A percentile compares a stretch with the other conserved stretches of the same genome.
Evolutionary conservation across 1,140 invertebrate species (phyloP).

Genomic region (Daktulosphaira vitifoliae): DNA sequence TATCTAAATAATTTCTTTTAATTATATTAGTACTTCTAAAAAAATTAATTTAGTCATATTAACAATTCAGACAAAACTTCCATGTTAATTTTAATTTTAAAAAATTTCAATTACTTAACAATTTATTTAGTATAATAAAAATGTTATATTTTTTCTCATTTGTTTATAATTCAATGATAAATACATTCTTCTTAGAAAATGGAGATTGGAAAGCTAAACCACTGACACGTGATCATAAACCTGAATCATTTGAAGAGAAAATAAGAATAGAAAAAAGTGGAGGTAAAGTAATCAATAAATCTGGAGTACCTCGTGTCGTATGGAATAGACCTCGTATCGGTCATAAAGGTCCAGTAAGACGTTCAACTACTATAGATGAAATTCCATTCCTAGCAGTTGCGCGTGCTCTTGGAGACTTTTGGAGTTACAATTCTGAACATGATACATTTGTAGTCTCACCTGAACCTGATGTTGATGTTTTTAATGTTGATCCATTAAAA

Average conservation of each 20-base stretch:
- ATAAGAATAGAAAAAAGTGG: conserved; percentile 76
- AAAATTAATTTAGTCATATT: too few species aligned
- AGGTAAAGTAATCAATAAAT: conserved; percentile 80
- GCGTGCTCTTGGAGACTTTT: conserved; percentile 85
- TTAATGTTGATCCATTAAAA: conserved; percentile 67
- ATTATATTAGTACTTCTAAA: too few species aligned
- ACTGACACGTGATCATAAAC: conserved; percentile 88
- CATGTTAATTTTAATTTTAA: too few species aligned
- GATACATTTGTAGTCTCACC: conserved; percentile 94
- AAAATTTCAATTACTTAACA: too few species aligned
- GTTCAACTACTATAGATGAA: conserved; percentile 80
- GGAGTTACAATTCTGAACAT: conserved; percentile 87
- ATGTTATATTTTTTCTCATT: neutral
- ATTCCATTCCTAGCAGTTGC: conserved; percentile 96
- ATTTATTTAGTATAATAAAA: too few species aligned
- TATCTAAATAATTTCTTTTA: too few species aligned
- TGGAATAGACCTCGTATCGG: conserved; percentile 85
- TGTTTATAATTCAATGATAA: neutral
- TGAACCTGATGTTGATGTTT: conserved; percentile 85
- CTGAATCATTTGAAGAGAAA: conserved; percentile 79
- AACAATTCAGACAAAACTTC: too few species aligned
- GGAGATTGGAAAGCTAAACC: conserved; percentile 67
- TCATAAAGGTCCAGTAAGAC: conserved; percentile 69
- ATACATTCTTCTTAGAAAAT: conserved; percentile 44
- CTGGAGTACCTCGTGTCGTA: conserved; percentile 88